Evolutionary conservation across 2,888 invertebrate species (phyloP), one percentile per base, ranked within the genome.

Genomic region (Antitype chi): DNA sequence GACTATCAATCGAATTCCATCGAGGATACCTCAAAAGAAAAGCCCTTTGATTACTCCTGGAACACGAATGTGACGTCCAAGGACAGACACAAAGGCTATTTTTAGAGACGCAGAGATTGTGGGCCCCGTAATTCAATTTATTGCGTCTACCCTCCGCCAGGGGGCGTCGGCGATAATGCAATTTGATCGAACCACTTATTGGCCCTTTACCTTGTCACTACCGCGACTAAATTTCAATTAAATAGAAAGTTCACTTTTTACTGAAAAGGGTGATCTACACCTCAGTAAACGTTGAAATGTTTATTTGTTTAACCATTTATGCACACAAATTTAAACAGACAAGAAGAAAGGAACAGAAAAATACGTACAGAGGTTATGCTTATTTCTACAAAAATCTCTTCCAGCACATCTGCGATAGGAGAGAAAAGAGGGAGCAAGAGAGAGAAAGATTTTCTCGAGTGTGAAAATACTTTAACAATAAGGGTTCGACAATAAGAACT

Each of bases 171-270:
- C 91, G 94, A 94, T 96, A 96, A 96, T 95, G 93, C 95, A 93
- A 95, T 96, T 94, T 94, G 93, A 95, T 94, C 92, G 93, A 93
- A 94, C 94, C 94, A 93, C 95, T 96, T 95, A 96, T 94, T 94
- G 94, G 93, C 92, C 91, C 93, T 95, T 95, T 95, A 94, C 94
- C 93, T 93, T 94, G 95, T 94, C 94, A 96, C 95, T 95, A 94
- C 89, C 78, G 79, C 88, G 89, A 89, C 91, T 89, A 92, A 92
- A 91, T 93, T 93, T 92, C 91, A 90, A 93, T 92, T 82, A 86
- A 85, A 89, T 86, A 81, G 81, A 89, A 87, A 85, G 81, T 77
- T 70, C 66, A 81, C 62, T 78, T 85, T 85, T 81, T 85, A 80
- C 72, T 55, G 23, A 88, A 89, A 88, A 76, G 88, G 84, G 83